Conservation (phyloP, 2,888 invertebrate species). For the Conistra vaccinii region DNA sequence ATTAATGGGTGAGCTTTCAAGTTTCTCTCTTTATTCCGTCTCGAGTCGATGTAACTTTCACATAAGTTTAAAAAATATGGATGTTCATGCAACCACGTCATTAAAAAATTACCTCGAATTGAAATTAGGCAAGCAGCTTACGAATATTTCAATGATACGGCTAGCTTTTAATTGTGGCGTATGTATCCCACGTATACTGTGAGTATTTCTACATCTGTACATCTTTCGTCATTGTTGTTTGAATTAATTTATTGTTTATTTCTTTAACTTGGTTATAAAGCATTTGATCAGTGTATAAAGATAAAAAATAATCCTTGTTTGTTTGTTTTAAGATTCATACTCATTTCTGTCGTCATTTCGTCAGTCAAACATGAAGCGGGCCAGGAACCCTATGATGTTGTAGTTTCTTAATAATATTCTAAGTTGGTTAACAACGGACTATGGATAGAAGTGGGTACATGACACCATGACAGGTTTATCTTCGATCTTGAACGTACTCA, state of each 20-base stretch:
- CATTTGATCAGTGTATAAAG: constrained; percentile 40
- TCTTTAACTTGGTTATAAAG: constrained; percentile 47
- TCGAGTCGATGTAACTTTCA: constrained; percentile 69
- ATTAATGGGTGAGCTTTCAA: constrained; percentile 79
- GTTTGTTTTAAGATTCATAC: not conserved
- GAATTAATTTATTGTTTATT: constrained; percentile 55
- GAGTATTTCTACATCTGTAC: constrained; percentile 38
- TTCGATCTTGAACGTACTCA: constrained; percentile 44
- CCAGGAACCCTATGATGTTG: not conserved
- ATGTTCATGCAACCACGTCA: constrained; percentile 64
- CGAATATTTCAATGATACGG: constrained; percentile 40
- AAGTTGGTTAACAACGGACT: constrained; percentile 19
- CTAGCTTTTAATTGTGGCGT: constrained; percentile 33
- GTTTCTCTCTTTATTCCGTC: constrained; percentile 72
- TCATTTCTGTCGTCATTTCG: constrained; percentile 2
- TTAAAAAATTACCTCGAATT: constrained; percentile 61
- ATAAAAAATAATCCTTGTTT: not conserved
- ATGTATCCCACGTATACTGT: constrained; percentile 34
- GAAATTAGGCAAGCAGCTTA: constrained; percentile 53
- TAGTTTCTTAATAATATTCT: not conserved
- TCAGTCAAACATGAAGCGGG: not conserved
- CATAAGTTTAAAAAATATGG: constrained; percentile 68
- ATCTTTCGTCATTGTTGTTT: constrained; percentile 52
- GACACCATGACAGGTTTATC: constrained; percentile 52
- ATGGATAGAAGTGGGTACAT: constrained; percentile 25